Conservation (phyloP, 2,888 invertebrate genomes). For the Tenthredo livida region DNA sequence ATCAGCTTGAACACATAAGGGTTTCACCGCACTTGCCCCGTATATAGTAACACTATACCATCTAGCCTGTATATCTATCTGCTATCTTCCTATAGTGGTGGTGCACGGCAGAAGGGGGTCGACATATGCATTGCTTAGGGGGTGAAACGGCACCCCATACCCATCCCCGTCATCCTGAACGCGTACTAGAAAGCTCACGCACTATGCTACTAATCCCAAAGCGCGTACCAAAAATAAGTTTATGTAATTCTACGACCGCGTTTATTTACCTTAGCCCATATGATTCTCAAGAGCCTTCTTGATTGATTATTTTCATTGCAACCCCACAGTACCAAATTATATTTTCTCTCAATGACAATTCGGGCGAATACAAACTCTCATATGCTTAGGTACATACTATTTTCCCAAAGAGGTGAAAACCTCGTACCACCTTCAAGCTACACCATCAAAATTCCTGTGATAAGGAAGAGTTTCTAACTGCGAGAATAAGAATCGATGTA, state of each 20-base stretch:
- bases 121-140: conserved; percentile 74
- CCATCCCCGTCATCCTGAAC: conserved; percentile 54
- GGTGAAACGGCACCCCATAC: conserved; percentile 61
- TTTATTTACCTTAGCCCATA: conserved; percentile 70
- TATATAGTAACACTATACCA: conserved; percentile 64
- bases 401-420: neutral
- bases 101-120: conserved; percentile 63
- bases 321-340: conserved; percentile 16
- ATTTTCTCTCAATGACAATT: neutral
- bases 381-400: neutral
- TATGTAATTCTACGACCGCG: conserved; percentile 70
- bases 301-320: conserved; percentile 46
- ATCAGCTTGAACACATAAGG: conserved; percentile 9
- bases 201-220: conserved; percentile 62
- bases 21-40: conserved; percentile 66
- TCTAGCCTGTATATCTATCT: conserved; percentile 56
- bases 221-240: conserved; percentile 68
- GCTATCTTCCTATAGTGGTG: conserved; percentile 55
- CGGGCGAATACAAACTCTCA: neutral
- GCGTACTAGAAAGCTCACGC: conserved; percentile 55
- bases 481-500: neutral
- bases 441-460: neutral
- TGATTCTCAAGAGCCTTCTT: conserved; percentile 24
- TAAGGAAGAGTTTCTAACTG: neutral
- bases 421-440: neutral